Evolutionary conservation across 2,888 invertebrate genomes (phyloP).

Genomic region (Polyploca ridens): DNA sequence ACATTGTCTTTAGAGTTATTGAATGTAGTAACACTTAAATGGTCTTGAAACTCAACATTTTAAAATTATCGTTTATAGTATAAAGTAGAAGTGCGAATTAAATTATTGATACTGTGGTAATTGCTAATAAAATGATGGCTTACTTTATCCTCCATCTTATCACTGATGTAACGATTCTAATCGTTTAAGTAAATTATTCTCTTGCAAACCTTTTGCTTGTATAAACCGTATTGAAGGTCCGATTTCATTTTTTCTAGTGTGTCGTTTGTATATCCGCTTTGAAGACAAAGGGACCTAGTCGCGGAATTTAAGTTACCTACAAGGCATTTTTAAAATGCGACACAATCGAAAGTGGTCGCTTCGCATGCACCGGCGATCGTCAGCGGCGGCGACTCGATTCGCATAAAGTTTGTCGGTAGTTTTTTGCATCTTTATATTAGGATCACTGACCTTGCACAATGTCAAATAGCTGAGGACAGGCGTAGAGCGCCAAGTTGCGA

Average conservation of each 20-base stretch:
- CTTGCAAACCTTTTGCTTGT: slow-evolving; percentile 20
- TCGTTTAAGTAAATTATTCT: slow-evolving; percentile 25
- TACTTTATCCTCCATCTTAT: not conserved
- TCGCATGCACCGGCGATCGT: slow-evolving; percentile 64
- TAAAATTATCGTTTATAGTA: no score
- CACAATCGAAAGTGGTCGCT: slow-evolving; percentile 77
- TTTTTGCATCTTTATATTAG: slow-evolving; percentile 81
- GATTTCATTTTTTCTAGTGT: slow-evolving; percentile 44
- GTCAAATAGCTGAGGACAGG: slow-evolving; percentile 78
- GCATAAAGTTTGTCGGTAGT: slow-evolving; percentile 55
- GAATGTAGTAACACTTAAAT: no score
- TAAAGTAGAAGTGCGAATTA: no score
- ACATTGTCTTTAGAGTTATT: no score
- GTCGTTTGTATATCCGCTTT: slow-evolving; percentile 40
- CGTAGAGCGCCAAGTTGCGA: slow-evolving; percentile 59
- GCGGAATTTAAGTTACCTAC: slow-evolving; percentile 43
- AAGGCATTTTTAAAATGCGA: slow-evolving; percentile 53
- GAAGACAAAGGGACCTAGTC: slow-evolving; percentile 53
- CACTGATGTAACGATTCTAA: slow-evolving; percentile 15
- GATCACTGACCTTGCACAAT: slow-evolving; percentile 84
- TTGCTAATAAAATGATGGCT: not conserved
- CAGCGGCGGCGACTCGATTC: slow-evolving; percentile 50
- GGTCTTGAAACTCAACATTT: no score
- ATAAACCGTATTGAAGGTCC: slow-evolving; percentile 21
- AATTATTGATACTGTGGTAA: not conserved